These are phyloP conservation scores for Diachasma alloeum DNA, from an alignment of 1,140 invertebrate genomes.

Conservation along the genomic window DNA sequence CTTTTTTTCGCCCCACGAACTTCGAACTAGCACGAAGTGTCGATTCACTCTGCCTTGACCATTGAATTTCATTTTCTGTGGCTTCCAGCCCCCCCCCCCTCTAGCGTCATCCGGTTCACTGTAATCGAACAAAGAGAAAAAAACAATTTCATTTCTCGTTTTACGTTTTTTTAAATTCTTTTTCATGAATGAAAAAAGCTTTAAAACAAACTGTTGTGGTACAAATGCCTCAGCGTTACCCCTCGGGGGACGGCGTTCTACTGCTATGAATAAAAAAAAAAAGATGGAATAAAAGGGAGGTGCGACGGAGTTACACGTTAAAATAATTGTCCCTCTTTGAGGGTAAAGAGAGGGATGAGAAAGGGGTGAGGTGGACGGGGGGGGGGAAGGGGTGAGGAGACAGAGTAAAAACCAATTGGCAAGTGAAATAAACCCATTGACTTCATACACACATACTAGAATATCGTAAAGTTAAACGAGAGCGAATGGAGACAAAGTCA, in stretches of 20 bases:
- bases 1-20: background rate
- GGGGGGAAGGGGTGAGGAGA: background rate
- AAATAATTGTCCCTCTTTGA: background rate
- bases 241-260: conserved; percentile 9
- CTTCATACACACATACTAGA: background rate
- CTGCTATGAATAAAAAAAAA: conserved; percentile 13
- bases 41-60: background rate
- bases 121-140: background rate
- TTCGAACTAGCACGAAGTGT: background rate
- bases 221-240: conserved; percentile 26
- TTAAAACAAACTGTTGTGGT: conserved; percentile 31
- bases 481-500: background rate
- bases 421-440: conserved; percentile 1
- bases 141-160: background rate
- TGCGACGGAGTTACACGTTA: background rate
- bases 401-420: background rate
- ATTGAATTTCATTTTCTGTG: background rate
- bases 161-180: background rate
- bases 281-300: background rate
- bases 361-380: background rate
- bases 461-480: background rate
- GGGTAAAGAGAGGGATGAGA: background rate
- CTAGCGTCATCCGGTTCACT: background rate
- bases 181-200: conserved; percentile 23
- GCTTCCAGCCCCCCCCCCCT: background rate